Percentiles rank a stretch among this genome's conserved stretches.
Evolutionary conservation across 2,797 vertebrate genomes (phyloP).

Genomic region (Nothura maculosa): DNA sequence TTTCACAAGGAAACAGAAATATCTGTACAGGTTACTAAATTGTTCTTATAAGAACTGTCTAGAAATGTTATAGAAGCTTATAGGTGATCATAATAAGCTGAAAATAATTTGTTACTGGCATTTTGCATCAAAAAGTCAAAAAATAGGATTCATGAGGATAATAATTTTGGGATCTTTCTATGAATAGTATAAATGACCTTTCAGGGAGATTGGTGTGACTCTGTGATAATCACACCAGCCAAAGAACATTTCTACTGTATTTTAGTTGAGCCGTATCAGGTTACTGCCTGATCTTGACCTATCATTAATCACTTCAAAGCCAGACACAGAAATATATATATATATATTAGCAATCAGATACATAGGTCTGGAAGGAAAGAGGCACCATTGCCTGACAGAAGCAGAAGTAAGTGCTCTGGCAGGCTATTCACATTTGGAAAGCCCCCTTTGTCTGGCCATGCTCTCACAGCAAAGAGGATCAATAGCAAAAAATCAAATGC

Average conservation of each 20-base stretch:
- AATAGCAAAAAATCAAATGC: conserved; percentile 81
- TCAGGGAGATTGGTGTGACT: background rate
- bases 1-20: conserved; percentile 20
- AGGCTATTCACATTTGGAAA: conserved; percentile 54
- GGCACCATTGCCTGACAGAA: background rate
- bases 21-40: background rate
- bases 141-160: background rate
- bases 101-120: background rate
- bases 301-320: conserved; percentile 58
- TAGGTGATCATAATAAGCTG: background rate
- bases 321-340: background rate
- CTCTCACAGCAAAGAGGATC: conserved; percentile 71
- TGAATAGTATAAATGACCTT: conserved; percentile 46
- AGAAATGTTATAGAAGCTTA: background rate
- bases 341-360: background rate
- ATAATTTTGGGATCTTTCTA: conserved; percentile 17
- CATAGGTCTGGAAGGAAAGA: conserved; percentile 33
- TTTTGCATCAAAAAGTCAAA: background rate
- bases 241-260: background rate
- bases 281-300: conserved; percentile 9
- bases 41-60: background rate
- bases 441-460: conserved; percentile 27
- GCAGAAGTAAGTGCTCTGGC: conserved; percentile 38
- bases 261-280: conserved; percentile 19
- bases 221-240: background rate